These are phyloP conservation scores for Takifugu rubripes DNA, from an alignment of 2,797 vertebrate genomes.

Conservation along the genomic window DNA sequence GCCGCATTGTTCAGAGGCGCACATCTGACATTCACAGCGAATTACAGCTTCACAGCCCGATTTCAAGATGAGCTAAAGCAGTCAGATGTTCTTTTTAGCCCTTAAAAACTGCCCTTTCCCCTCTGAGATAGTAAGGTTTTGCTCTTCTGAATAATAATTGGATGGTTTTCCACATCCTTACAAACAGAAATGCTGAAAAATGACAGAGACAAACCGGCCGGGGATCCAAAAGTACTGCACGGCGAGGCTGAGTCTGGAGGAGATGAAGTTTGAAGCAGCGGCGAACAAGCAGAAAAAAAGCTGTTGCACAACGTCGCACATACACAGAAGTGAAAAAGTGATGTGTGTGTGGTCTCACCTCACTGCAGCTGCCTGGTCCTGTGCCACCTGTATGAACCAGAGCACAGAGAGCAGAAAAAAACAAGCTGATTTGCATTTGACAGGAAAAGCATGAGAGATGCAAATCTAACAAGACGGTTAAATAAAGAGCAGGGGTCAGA, in stretches of 20 bases:
- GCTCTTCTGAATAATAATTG: no score
- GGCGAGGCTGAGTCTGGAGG: no score
- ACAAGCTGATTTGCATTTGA: constrained; percentile 72
- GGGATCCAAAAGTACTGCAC: no score
- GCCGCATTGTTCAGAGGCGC: constrained; percentile 24
- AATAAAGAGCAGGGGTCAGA: constrained; percentile 25
- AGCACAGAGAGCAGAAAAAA: constrained; percentile 54
- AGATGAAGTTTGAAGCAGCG: no score
- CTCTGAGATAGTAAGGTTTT: neutral
- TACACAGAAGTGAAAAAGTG: neutral
- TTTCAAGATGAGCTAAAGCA: constrained; percentile 16
- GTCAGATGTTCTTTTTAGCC: constrained; percentile 33
- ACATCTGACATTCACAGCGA: constrained; percentile 27
- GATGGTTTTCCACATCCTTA: no score
- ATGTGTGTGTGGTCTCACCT: constrained; percentile 59
- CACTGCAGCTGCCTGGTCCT: constrained; percentile 41
- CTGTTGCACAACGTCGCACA: no score
- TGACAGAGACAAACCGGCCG: no score
- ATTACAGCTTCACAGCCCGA: constrained; percentile 29
- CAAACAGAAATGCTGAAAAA: no score
- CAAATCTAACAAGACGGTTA: constrained; percentile 63
- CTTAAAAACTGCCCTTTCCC: neutral
- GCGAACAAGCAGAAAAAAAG: no score
- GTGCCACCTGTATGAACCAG: constrained; percentile 68
- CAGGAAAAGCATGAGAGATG: constrained; percentile 65